A percentile compares a stretch with the other conserved stretches of the same genome.
Evolutionary conservation across 2,113 vertebrate species (phyloP).

Genomic region (Dermatemys mawii): DNA sequence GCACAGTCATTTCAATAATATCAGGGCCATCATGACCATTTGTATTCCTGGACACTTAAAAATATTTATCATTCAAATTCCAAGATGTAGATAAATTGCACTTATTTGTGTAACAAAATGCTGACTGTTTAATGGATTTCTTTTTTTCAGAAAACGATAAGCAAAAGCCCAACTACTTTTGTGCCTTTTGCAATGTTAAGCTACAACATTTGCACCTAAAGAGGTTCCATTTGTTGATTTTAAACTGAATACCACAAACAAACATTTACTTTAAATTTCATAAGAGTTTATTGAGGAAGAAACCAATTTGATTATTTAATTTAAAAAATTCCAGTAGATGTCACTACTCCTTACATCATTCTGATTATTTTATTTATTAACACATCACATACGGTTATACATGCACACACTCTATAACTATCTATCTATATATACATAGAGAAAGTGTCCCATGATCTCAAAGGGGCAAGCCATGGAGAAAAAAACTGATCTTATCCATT

Average conservation of each 20-base stretch:
- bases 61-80: not conserved
- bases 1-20: not conserved
- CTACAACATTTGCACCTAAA: not conserved
- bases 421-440: too few species aligned
- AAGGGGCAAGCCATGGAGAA: not conserved
- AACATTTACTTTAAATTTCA: not conserved
- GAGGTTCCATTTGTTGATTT: not conserved
- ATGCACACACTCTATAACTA: too few species aligned
- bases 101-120: not conserved
- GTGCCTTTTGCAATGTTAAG: not conserved
- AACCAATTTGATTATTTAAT: not conserved
- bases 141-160: not conserved
- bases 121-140: not conserved
- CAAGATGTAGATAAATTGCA: not conserved
- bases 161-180: not conserved
- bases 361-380: not conserved
- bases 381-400: not conserved
- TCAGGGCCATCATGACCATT: not conserved
- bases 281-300: not conserved
- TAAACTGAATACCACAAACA: not conserved
- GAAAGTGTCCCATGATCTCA: not conserved
- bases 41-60: not conserved
- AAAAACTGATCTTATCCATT: not conserved
- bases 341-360: not conserved
- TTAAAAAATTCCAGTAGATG: not conserved